phyloP scores from a whole-genome alignment of 2,888 invertebrate genomes.

The Anoncus sp. region DNA sequence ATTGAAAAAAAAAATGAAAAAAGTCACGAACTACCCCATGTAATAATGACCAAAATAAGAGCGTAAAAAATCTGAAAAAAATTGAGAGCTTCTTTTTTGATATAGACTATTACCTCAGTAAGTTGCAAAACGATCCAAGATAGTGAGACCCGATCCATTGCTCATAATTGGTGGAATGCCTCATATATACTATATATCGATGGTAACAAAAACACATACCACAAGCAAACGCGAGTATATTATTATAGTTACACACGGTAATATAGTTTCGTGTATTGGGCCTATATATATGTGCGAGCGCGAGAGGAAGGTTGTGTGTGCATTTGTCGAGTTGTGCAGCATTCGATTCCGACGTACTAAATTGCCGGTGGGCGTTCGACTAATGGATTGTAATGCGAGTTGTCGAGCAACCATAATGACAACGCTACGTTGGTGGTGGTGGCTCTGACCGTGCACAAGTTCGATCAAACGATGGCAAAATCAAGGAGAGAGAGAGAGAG shows the following conservation, averaged over 20 bases:
- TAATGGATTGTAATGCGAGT: constrained; percentile 77
- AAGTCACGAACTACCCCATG: no score
- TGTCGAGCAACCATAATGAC: constrained; percentile 65
- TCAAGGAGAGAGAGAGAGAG: constrained; percentile 24
- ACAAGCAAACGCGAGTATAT: constrained; percentile 5
- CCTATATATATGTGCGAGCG: constrained; percentile 8
- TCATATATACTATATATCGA: constrained; percentile 1
- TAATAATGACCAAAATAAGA: no score
- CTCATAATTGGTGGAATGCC: no score
- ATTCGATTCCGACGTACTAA: constrained; percentile 70
- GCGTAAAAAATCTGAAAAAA: no score
- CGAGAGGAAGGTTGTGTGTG: constrained; percentile 22
- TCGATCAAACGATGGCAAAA: constrained; percentile 42
- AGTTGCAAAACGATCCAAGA: no score
- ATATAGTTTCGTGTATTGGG: constrained; percentile 27
- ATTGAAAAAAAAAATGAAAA: no score
- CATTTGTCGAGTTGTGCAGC: constrained; percentile 60
- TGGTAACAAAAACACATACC: constrained; percentile 1
- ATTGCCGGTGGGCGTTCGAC: constrained; percentile 76
- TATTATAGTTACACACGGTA: constrained; percentile 38
- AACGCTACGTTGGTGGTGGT: constrained; percentile 48
- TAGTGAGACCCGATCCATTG: no score
- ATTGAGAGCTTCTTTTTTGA: no score
- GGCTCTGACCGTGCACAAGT: constrained; percentile 55
- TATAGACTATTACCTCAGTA: no score